Base-by-base conservation (phyloP, 2,888 invertebrate species). In the Eupithecia insigniata region DNA sequence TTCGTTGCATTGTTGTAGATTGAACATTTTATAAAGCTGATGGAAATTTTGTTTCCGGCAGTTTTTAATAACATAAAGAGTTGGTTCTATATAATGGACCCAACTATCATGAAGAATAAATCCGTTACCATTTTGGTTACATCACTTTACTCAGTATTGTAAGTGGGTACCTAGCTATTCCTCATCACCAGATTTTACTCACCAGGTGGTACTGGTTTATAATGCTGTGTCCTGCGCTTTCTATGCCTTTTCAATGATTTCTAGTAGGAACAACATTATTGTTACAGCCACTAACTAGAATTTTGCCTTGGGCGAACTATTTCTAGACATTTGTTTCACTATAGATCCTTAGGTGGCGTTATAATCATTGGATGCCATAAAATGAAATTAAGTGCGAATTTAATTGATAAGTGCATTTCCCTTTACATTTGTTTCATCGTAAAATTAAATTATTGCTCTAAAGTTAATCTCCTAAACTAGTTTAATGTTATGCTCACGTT, bases 1-100 rank as follows among this genome's bases (percentile, higher is more conserved):
- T 77, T 67, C 72, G 43, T 68, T 74, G 71, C 60, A 60, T 30
- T 60, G 60, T 60, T 68, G 62, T 22, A n/a, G 70, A 70, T 65
- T 73, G 34, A 65, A 36, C 46, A 65, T 60, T 67, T 67, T 65
- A 66, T 70, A 16, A 60, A 18, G 18, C 60, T 30, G 60, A 60
- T 60, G 30, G 18, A 30, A 28, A 8, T 60, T 7, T 30, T 30
- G 30, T 60, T 60, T 60, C 30, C 30, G 60, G 30, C 7, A 14
- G n/a, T 46, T n/a, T 18, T n/a, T 43, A 18, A 5, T 5, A 3
- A 39, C 43, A 51, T 46, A 36, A 39, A 1, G n/a, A n/a, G 51
- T 55, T 12, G 22, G 4, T 26, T 55, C 26, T 55, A 55, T 55
- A 12, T 14, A 26, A 22, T 10, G 22, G 1, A 22, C 3, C 22